Conservation (phyloP, 2,888 invertebrate genomes). For the Troilus luridus region DNA sequence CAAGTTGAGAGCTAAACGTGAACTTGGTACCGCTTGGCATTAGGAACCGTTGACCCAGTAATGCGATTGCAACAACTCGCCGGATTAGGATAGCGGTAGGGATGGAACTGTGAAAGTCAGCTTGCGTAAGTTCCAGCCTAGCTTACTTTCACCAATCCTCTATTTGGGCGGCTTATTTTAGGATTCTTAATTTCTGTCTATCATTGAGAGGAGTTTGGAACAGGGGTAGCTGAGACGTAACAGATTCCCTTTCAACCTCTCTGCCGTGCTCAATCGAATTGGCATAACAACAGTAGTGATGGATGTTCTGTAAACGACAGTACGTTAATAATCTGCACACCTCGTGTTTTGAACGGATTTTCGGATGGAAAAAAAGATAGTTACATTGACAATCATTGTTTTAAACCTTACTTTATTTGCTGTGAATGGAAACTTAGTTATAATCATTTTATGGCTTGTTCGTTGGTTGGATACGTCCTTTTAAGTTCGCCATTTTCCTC, state of each 20-base stretch:
- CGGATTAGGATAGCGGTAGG: slow-evolving; percentile 12
- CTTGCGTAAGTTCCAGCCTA: neutral
- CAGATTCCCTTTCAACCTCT: neutral
- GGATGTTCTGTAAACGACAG: neutral
- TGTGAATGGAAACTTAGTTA: too few species aligned
- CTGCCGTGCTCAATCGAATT: neutral
- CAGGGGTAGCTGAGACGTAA: neutral
- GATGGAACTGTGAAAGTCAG: slow-evolving; percentile 43
- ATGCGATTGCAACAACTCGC: neutral
- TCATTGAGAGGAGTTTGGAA: neutral
- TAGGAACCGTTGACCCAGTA: slow-evolving; percentile 1
- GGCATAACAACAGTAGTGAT: neutral
- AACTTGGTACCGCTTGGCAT: slow-evolving; percentile 18
- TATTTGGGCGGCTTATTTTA: slow-evolving; percentile 7
- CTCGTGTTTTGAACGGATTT: too few species aligned
- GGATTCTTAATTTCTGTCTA: neutral
- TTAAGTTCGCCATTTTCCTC: too few species aligned
- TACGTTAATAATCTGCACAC: neutral
- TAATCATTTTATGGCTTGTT: too few species aligned
- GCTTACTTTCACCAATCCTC: slow-evolving; percentile 28
- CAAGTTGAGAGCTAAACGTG: neutral
- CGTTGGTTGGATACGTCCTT: too few species aligned
- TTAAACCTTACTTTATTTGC: too few species aligned
- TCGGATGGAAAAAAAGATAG: too few species aligned
- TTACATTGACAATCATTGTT: too few species aligned